Evolutionary conservation across 2,797 vertebrate genomes (phyloP), one percentile per base, ranked within the genome.

Genomic region (Clarias fuscus): DNA sequence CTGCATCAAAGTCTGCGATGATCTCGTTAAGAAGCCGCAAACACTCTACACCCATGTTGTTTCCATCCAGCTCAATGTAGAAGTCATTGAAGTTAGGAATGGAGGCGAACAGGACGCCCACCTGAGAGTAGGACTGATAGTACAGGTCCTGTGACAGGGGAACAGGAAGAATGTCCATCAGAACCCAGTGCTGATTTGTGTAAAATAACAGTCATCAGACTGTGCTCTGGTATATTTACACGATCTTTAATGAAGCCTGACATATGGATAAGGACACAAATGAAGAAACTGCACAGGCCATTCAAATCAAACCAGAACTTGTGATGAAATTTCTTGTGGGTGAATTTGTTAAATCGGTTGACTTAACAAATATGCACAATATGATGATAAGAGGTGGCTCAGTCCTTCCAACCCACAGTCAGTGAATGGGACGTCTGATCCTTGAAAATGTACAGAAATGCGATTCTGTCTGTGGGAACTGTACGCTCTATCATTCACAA

Each of bases 11-110:
- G 93, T 97, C 97, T 0, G 97, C 97, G 61, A 97, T 97, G 84
- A 97, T 97, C 94, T 97, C 97, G 14, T 97, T 97, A 84, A 97
- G 94, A 33, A 97, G 95, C 24, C 97, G 94, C 88, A 97, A 95
- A 90, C 97, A 97, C 89, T 97, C 97, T 84, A 97, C 97, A 65
- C 97, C 97, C 97, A 97, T 97, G 91, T 97, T 97, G 94, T 97
- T 97, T 88, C 97, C 97, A 0, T 97, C 97, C 92, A 97, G 92
- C 93, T 97, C 97, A 0, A 97, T 97, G 93, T 97, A 97, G 94
- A 97, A 97, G 94, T 97, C 97, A 17, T 97, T 97, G 91, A 97
- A 97, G 93, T 97, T 97, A 90, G 97, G 96, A 90, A 97, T 97
- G 90, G 97, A 97, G 86, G 97, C 97, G 68, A 97, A 97, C 94